Conservation (phyloP, 2,888 invertebrate species). For the Cheilosia pagana region DNA sequence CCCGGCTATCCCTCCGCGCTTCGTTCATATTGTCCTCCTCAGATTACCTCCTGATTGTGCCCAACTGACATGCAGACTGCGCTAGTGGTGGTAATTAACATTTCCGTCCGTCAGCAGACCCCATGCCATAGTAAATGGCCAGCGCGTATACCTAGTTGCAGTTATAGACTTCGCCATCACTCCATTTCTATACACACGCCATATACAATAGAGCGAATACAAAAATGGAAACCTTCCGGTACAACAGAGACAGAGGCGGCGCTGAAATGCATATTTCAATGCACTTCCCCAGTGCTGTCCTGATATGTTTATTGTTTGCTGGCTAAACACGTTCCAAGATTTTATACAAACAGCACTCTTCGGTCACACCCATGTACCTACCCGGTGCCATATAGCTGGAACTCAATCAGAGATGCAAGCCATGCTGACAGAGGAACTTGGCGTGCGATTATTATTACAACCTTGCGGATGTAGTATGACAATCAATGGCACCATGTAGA, state of each 20-base stretch:
- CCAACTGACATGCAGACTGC: constrained; percentile 35
- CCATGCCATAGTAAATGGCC: constrained; percentile 4
- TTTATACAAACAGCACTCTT: constrained; percentile 25
- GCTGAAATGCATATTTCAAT: constrained; percentile 44
- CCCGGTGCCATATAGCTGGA: constrained; percentile 1
- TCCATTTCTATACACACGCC: constrained; percentile 4
- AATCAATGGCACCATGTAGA: constrained; percentile 25
- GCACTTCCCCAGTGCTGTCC: constrained; percentile 20
- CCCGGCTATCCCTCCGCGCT: background rate
- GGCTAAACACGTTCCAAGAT: constrained; percentile 56
- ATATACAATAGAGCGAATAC: constrained; percentile 7
- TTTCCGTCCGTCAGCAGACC: constrained; percentile 57
- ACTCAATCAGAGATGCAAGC: constrained; percentile 46
- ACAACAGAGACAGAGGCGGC: background rate
- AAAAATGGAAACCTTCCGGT: constrained; percentile 22
- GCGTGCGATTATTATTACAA: constrained; percentile 23
- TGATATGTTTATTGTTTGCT: constrained; percentile 22
- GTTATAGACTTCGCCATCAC: background rate
- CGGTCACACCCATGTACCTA: constrained; percentile 37
- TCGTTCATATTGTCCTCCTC: constrained; percentile 27
- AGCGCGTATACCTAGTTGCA: background rate
- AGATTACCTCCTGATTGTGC: constrained; percentile 32
- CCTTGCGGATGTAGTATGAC: constrained; percentile 24
- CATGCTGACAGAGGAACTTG: constrained; percentile 31
- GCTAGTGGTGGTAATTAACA: constrained; percentile 56